These are phyloP conservation scores for Acromyrmex heyeri DNA, from an alignment of 1,140 invertebrate genomes.

Conservation along the genomic window DNA sequence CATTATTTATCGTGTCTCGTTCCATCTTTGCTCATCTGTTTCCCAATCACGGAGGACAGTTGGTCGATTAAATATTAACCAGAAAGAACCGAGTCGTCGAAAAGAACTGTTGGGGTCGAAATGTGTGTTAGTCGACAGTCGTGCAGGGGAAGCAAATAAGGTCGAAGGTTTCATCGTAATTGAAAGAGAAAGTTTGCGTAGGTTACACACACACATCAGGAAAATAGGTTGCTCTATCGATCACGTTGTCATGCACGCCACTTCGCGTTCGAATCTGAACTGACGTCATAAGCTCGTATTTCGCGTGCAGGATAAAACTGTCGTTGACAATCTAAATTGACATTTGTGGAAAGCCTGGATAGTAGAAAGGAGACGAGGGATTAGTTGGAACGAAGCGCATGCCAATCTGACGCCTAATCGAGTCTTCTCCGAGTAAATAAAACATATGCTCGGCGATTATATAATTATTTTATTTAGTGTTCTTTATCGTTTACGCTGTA, in stretches of 20 bases:
- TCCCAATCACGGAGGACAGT: slow-evolving; percentile 26
- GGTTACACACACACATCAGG: slow-evolving; percentile 11
- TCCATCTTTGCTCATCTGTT: slow-evolving; percentile 24
- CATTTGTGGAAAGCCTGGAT: neutral
- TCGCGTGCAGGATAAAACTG: slow-evolving; percentile 36
- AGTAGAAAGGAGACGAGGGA: neutral
- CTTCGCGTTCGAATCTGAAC: slow-evolving; percentile 33
- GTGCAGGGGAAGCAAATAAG: slow-evolving; percentile 15
- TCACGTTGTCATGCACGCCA: slow-evolving; percentile 41
- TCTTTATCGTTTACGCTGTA: neutral
- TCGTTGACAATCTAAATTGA: slow-evolving; percentile 42
- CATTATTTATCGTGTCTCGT: slow-evolving; percentile 31
- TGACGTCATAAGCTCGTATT: slow-evolving; percentile 36
- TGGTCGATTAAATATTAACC: slow-evolving; percentile 69
- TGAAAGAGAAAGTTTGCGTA: slow-evolving; percentile 46
- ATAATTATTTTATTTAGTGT: neutral
- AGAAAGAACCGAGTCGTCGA: neutral
- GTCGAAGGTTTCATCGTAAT: slow-evolving; percentile 30
- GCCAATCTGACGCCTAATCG: neutral
- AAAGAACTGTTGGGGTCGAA: slow-evolving; percentile 33
- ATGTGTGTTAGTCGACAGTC: neutral
- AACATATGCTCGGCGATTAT: neutral
- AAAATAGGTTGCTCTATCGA: slow-evolving; percentile 60
- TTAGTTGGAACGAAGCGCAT: slow-evolving; percentile 8
- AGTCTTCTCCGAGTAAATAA: slow-evolving; percentile 13